Evolutionary conservation across 2,113 vertebrate genomes (phyloP).

Genomic region (Scatophagus argus): DNA sequence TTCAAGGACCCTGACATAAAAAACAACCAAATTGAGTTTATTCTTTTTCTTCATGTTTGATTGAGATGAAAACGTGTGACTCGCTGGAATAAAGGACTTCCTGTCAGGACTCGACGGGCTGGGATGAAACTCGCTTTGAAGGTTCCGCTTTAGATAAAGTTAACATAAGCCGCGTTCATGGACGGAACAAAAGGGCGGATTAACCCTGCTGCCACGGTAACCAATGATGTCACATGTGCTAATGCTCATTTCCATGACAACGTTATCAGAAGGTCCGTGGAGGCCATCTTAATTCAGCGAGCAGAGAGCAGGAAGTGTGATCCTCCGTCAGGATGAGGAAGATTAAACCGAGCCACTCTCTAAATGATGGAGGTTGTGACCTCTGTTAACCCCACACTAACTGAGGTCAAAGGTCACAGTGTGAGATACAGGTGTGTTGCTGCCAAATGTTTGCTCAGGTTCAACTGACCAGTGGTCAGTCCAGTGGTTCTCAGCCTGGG

Average conservation of each 20-base stretch:
- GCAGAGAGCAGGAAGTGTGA: slow-evolving; percentile 46
- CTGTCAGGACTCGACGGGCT: background rate
- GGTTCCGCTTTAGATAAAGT: slow-evolving; percentile 11
- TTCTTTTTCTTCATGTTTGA: background rate
- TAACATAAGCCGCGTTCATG: slow-evolving; percentile 15
- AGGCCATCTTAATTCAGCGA: slow-evolving; percentile 51
- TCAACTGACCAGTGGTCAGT: too few relatives aligned
- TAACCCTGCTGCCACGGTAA: slow-evolving; percentile 55
- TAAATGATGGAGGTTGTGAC: background rate
- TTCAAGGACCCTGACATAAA: background rate
- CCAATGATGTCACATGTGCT: slow-evolving; percentile 42
- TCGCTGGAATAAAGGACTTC: background rate
- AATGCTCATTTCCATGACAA: slow-evolving; percentile 66
- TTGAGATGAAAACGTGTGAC: background rate
- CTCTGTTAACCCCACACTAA: background rate
- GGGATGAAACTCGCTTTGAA: background rate
- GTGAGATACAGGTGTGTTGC: background rate
- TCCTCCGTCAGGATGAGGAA: slow-evolving; percentile 39
- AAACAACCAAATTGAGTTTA: background rate
- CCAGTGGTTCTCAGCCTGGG: too few relatives aligned
- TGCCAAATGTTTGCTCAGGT: background rate
- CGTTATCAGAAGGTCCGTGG: slow-evolving; percentile 38
- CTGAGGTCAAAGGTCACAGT: slow-evolving; percentile 25
- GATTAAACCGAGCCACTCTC: slow-evolving; percentile 36
- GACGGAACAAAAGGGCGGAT: slow-evolving; percentile 49